Conservation (phyloP, 2,797 vertebrate genomes). For the Meriones psammophilus region DNA sequence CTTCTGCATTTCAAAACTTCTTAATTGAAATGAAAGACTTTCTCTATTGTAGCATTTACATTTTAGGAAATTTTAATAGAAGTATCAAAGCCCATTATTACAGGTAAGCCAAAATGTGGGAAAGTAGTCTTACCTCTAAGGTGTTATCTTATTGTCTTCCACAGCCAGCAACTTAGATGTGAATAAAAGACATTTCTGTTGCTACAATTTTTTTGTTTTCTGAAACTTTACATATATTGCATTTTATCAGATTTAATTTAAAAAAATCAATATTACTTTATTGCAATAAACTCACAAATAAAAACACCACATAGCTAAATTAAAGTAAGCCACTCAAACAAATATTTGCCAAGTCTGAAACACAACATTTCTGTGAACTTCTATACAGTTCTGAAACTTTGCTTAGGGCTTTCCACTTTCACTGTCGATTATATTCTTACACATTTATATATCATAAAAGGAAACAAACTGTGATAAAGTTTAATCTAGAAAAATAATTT, state of each 20-base stretch:
- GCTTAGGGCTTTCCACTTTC: background rate
- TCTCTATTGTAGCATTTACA: constrained; percentile 95
- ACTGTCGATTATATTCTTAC: background rate
- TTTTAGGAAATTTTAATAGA: constrained; percentile 4
- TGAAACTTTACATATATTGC: constrained; percentile 27
- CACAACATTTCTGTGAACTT: background rate
- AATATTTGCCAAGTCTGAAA: background rate
- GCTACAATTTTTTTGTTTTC: background rate
- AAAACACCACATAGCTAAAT: background rate
- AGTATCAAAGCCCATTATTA: background rate
- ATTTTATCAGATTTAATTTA: background rate
- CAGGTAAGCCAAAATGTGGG: constrained; percentile 4
- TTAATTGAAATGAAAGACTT: constrained; percentile 99
- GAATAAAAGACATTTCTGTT: constrained; percentile 27
- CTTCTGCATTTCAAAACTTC: constrained; percentile 82
- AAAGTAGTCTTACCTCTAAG: background rate
- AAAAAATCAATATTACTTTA: background rate
- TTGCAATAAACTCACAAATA: background rate
- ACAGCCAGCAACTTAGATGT: background rate
- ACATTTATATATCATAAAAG: background rate
- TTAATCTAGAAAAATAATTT: background rate
- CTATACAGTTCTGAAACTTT: background rate
- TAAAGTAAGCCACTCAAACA: background rate
- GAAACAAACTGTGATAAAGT: background rate
- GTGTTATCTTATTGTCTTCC: background rate